Evolutionary conservation across 2,113 vertebrate genomes (phyloP), one percentile per base, ranked within the genome.

Genomic region (Ceratotherium simum): DNA sequence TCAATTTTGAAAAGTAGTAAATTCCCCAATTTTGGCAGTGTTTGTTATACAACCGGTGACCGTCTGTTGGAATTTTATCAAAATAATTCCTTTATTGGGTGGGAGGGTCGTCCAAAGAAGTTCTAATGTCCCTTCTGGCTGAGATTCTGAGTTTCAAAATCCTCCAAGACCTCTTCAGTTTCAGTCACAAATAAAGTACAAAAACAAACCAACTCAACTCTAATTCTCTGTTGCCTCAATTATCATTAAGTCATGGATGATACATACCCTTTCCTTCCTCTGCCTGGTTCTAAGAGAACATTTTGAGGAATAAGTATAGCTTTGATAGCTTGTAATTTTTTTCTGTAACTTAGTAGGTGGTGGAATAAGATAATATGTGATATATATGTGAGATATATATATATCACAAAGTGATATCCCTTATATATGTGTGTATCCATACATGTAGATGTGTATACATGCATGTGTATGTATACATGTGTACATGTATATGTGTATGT

Each of bases 101-200:
- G 20, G 29, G 73, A 73, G 33, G 18, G 0, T 46, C 84, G n/a
- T 94, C 64, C 67, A 27, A 5, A 33, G 58, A 73, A 86, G 13
- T 14, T 54, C 58, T 56, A 73, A 13, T 81, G 10, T 54, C 20
- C 36, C 10, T 48, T 86, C 29, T 48, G 60, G 13, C 78, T 83
- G 60, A 96, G 54, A 54, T 12, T 83, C 23, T 91, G 48, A 81
- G 60, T 86, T 87, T 73, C 39, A 75, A 56, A 81, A n/a, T 1
- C 48, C 62, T 76, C 62, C 29, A 29, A 56, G 36, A 75, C 20
- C 36, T 86, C 23, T n/a, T 84, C 17, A 31, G 17, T 94, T 64
- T 75, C 75, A 33, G 27, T 56, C 81, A 31, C 48, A 81, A 90
- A n/a, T 64, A 33, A 42, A 86, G 64, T 58, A 58, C 54, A 46